Evolutionary conservation across 2,113 vertebrate genomes (phyloP), one percentile per base, ranked within the genome.

Genomic region (Cynocephalus volans): DNA sequence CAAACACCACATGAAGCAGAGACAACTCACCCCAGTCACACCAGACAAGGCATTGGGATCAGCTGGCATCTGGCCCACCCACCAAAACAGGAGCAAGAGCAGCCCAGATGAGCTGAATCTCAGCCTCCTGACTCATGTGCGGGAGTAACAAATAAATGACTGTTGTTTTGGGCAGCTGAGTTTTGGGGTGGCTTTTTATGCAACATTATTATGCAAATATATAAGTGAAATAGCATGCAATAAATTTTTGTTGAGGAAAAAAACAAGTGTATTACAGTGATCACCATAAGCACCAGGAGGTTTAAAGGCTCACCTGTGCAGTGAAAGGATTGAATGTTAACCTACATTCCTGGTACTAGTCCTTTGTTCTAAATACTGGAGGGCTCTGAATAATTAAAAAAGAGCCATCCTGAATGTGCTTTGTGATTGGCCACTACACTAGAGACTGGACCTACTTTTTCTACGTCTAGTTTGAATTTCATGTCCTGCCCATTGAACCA

Each of bases 381-480:
- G 41, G 54, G 41, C 18, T n/a, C 52, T 52, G 50, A 85, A 91
- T 50, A 69, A 81, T 90, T 41, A 75, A 65, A 28, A 48, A 52
- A 33, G 12, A 56, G 45, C 31, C 58, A 79, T 60, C 60, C n/a
- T 64, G 54, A 24, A 67, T 50, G 36, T 21, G 1, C 31, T 21
- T 52, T 69, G 31, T 73, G 81, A n/a, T 67, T 26, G 18, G 48
- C 7, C 33, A 24, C 14, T n/a, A 23, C 13, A 13, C 13, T 23
- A 14, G 81, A 80, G 52, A 54, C 8, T 5, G 11, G 14, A 9
- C 18, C 77, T 52, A 82, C 65, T 75, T 67, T 93, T 65, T 58
- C 58, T 36, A 33, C 33, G n/a, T 82, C 95, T 80, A 79, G 85
- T 96, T 90, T 97, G 26, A 94, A 92, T 96, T 91, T 69, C 36